A percentile compares a stretch with the other conserved stretches of the same genome.
Evolutionary conservation across 2,888 invertebrate genomes (phyloP).

Genomic region (Trachelus iudaicus): DNA sequence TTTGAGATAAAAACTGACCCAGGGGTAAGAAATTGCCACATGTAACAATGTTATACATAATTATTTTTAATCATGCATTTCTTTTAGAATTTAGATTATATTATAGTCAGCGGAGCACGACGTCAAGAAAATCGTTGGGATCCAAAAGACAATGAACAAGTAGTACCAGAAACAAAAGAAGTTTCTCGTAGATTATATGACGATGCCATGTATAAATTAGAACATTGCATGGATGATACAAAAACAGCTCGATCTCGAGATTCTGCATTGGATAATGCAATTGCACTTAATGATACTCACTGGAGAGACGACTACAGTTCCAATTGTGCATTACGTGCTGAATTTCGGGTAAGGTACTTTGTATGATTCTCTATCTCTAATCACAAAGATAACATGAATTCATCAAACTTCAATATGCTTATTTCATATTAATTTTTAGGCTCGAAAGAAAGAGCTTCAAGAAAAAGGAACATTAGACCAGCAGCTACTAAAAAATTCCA

Average conservation of each 20-base stretch:
- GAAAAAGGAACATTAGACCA: conserved; percentile 76
- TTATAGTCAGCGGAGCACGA: conserved; percentile 93
- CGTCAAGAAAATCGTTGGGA: conserved; percentile 99
- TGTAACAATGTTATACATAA: background rate
- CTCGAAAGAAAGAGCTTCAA: conserved; percentile 81
- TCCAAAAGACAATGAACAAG: conserved; percentile 93
- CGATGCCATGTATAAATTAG: conserved; percentile 98
- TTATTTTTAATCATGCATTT: conserved; percentile 12
- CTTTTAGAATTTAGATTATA: conserved; percentile 93
- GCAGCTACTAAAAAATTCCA: conserved; percentile 78
- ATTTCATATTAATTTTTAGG: conserved; percentile 63
- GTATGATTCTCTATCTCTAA: background rate
- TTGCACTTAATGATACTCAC: conserved; percentile 80
- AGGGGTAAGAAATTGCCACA: conserved; percentile 72
- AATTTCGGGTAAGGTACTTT: conserved; percentile 79
- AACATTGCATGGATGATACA: conserved; percentile 88
- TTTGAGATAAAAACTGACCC: conserved; percentile 99
- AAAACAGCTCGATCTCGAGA: conserved; percentile 77
- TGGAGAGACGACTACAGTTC: conserved; percentile 95
- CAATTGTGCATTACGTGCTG: conserved; percentile 84
- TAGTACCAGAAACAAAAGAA: conserved; percentile 92
- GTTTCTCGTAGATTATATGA: conserved; percentile 89
- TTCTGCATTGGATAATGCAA: conserved; percentile 79
- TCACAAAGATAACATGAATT: background rate
- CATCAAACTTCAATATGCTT: background rate